Base-by-base conservation (phyloP, 2,113 vertebrate species). In the Chionis minor region DNA sequence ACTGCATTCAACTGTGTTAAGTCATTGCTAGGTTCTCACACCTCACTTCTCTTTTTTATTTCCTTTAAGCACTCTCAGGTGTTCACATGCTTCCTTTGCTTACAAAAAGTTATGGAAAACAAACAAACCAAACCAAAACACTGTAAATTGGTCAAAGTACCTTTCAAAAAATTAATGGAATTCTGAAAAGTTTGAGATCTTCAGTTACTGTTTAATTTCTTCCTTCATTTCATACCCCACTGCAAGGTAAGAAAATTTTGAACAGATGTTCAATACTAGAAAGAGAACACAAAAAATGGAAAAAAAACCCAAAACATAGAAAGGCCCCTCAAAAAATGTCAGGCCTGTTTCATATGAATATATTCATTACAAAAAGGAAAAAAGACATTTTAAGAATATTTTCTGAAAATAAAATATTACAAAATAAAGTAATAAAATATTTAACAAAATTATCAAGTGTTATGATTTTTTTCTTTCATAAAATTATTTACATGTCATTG, bases 261-360 rank as follows among this genome's bases (percentile, higher is more conserved):
- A 49, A 35, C 24, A 66, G 13, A 18, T 33, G 12, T 62, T 71
- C 59, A 62, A 7, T 14, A 70, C 11, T 26, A 55, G 27, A 80
- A 94, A 66, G 22, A 78, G 14, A 74, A 89, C 5, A 40, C 1
- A 33, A 44, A 75, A 71, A 51, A 19, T 1, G 5, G 6, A 8
- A 66, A 51, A 62, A 49, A 42, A 33, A 0, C 0, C 1, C 5
- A 5, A 27, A 81, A 80, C 12, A 7, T 2, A 49, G 14, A 9
- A 80, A 69, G 7, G 4, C 2, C 2, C 11, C 4, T 83, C 45
- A 61, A 69, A 82, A 91, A 81, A 35, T 32, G 3, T 2, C 32
- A 69, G 9, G 14, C 3, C n/a, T 27, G 3, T 51, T 91, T 84
- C 32, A 38, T 59, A 56, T 35, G 3, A 75, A 78, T 27, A 65